phyloP scores from a whole-genome alignment of 2,888 invertebrate species.

The Colletes collaris region DNA sequence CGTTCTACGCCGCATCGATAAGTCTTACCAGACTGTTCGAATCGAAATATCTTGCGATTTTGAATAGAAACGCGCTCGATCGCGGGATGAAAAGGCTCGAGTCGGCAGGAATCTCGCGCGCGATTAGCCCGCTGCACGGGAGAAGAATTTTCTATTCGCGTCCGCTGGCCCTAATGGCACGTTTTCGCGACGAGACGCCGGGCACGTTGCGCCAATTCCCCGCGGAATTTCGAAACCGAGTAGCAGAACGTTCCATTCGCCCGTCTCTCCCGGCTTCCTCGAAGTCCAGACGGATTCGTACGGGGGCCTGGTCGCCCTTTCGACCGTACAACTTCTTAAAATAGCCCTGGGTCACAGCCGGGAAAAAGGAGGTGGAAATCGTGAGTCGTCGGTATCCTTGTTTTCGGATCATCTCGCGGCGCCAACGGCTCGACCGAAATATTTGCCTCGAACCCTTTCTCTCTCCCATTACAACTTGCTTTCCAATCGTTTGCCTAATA shows the following conservation, averaged over 20 bases:
- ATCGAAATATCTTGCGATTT: too few species aligned
- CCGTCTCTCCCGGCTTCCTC: conserved; percentile 26
- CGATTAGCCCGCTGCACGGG: background rate
- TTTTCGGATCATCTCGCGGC: conserved; percentile 4
- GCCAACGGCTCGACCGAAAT: conserved; percentile 34
- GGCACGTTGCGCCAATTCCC: conserved; percentile 48
- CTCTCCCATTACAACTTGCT: too few species aligned
- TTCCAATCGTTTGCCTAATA: too few species aligned
- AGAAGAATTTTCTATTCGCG: conserved; percentile 55
- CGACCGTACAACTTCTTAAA: conserved; percentile 28
- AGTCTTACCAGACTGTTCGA: too few species aligned
- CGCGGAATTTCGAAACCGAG: conserved; percentile 48
- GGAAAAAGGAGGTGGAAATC: conserved; percentile 22
- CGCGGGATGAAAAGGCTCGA: too few species aligned
- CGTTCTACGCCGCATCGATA: background rate
- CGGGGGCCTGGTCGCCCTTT: conserved; percentile 7
- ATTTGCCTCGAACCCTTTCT: conserved; percentile 10
- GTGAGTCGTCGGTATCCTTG: background rate
- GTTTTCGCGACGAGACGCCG: conserved; percentile 41
- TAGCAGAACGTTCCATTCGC: conserved; percentile 32
- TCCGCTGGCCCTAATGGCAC: conserved; percentile 48
- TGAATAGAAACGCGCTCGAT: too few species aligned
- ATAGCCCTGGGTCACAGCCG: conserved; percentile 38
- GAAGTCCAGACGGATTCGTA: conserved; percentile 32
- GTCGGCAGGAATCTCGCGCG: too few species aligned